Evolutionary conservation across 2,113 vertebrate genomes (phyloP).

Genomic region (Varanus salvator): DNA sequence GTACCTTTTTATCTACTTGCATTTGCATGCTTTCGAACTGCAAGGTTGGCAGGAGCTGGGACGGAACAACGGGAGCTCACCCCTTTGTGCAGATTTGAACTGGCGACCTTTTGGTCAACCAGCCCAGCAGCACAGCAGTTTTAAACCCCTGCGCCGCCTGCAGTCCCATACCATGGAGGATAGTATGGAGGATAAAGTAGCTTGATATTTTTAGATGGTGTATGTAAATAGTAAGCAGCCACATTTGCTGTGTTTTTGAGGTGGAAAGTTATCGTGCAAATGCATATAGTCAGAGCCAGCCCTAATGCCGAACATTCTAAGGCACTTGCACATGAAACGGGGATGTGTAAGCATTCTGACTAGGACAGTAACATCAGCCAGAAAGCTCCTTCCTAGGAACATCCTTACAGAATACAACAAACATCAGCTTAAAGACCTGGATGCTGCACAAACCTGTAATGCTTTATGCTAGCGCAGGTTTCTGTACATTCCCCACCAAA

Average conservation of each 20-base stretch:
- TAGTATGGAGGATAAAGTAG: background rate
- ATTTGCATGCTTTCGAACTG: too few species aligned
- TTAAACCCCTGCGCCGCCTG: too few species aligned
- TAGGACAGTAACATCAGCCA: background rate
- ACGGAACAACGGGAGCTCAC: too few species aligned
- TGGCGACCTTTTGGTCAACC: too few species aligned
- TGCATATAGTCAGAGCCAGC: background rate
- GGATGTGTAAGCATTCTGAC: background rate
- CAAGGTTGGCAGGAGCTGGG: too few species aligned
- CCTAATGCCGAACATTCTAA: background rate
- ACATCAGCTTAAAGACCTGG: background rate
- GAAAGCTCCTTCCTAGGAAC: background rate
- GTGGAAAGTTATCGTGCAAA: background rate
- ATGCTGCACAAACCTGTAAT: too few species aligned
- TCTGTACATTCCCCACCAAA: background rate
- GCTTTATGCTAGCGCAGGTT: background rate
- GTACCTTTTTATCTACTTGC: too few species aligned
- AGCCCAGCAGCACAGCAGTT: too few species aligned
- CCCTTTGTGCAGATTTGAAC: too few species aligned
- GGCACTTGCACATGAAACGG: background rate
- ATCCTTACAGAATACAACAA: background rate
- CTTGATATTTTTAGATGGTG: background rate
- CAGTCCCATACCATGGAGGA: too few species aligned
- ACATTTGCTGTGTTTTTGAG: conserved; percentile 12
- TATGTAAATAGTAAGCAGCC: background rate